A percentile compares a stretch with the other conserved stretches of the same genome.
Evolutionary conservation across 2,888 invertebrate species (phyloP).

Genomic region (Rhorus exstirpatorius): DNA sequence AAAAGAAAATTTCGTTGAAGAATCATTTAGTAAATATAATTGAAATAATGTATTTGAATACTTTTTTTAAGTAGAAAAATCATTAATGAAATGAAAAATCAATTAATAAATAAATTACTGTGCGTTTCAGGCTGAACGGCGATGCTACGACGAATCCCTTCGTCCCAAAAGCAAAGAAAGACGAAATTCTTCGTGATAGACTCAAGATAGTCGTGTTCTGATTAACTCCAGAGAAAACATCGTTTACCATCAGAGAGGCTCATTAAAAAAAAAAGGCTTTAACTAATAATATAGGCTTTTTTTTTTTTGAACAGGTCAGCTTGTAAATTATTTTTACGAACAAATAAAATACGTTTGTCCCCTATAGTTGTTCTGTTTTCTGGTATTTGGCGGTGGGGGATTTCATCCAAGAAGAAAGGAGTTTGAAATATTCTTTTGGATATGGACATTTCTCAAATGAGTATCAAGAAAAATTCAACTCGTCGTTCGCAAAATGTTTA

Average conservation of each 20-base stretch:
- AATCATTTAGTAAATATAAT: too few relatives aligned
- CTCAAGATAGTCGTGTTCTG: constrained; percentile 80
- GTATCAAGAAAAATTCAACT: too few relatives aligned
- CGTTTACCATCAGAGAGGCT: constrained; percentile 27
- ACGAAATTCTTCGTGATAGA: constrained; percentile 83
- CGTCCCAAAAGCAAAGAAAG: constrained; percentile 91
- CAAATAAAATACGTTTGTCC: constrained; percentile 26
- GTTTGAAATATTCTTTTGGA: too few relatives aligned
- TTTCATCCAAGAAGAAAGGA: too few relatives aligned
- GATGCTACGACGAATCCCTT: constrained; percentile 94
- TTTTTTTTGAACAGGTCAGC: constrained; percentile 30
- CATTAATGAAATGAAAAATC: background rate
- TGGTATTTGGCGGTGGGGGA: background rate
- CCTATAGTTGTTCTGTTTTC: background rate
- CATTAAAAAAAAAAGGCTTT: constrained; percentile 3
- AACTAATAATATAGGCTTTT: constrained; percentile 3
- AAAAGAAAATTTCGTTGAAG: too few relatives aligned
- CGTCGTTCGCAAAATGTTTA: too few relatives aligned
- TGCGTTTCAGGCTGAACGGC: constrained; percentile 89
- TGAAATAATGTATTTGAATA: too few relatives aligned
- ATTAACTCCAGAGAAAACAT: constrained; percentile 22
- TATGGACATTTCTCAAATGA: too few relatives aligned
- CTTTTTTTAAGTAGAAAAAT: too few relatives aligned
- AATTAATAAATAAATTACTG: background rate
- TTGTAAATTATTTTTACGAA: constrained; percentile 53